Percentiles rank a stretch among this genome's conserved stretches.
phyloP scores from a whole-genome alignment of 2,113 vertebrate species.

The Xyliphius kryptos region DNA sequence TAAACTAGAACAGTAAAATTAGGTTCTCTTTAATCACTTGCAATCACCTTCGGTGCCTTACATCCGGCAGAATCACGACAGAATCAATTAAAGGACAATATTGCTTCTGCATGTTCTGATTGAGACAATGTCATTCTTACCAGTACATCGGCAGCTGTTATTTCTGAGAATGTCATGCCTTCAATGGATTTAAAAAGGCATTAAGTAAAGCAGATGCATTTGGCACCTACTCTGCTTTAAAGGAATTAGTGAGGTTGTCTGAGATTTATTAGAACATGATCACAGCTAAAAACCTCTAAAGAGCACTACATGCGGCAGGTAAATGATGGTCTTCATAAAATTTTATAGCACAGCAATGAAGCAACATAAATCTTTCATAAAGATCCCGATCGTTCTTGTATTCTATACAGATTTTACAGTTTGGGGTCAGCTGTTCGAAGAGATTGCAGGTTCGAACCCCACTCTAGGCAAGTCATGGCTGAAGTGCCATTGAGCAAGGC shows the following conservation, averaged over 20 bases:
- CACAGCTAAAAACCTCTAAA: conserved; percentile 48
- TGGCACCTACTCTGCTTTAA: conserved; percentile 43
- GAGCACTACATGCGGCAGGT: conserved; percentile 46
- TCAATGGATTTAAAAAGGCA: conserved; percentile 53
- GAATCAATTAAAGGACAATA: conserved; percentile 61
- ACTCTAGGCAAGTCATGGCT: too few relatives aligned
- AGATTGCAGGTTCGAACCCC: too few relatives aligned
- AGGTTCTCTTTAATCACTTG: conserved; percentile 68
- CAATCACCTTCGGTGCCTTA: conserved; percentile 59
- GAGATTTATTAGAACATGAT: conserved; percentile 57
- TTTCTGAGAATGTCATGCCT: conserved; percentile 46
- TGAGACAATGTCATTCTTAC: conserved; percentile 59
- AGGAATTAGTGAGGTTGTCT: conserved; percentile 49
- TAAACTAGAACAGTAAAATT: conserved; percentile 54
- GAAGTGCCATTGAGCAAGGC: too few relatives aligned
- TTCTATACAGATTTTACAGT: conserved; percentile 44
- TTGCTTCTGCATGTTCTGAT: conserved; percentile 57
- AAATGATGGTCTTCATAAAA: conserved; percentile 62
- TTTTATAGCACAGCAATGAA: conserved; percentile 59
- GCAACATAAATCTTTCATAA: conserved; percentile 54
- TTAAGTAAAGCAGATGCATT: conserved; percentile 37
- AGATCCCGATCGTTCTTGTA: conserved; percentile 40
- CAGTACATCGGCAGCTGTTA: conserved; percentile 54
- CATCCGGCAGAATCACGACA: conserved; percentile 56
- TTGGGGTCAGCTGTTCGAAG: too few relatives aligned